A percentile compares a stretch with the other conserved stretches of the same genome.
Evolutionary conservation across 2,113 vertebrate species (phyloP).

Genomic region (Struthio camelus): DNA sequence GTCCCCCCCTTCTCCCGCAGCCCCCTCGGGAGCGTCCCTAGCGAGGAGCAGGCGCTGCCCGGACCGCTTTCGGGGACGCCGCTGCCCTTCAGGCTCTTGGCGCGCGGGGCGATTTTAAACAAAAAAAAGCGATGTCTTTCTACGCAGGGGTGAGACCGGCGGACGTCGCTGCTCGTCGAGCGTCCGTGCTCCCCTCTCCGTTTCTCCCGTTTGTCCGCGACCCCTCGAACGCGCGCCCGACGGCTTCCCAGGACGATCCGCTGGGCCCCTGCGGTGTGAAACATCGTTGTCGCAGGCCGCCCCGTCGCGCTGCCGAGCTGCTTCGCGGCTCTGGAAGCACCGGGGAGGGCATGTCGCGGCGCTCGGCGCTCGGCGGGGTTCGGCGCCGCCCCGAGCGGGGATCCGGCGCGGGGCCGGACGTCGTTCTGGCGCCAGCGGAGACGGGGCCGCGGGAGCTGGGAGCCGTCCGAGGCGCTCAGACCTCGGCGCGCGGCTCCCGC

Average conservation of each 20-base stretch:
- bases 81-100: neutral
- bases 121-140: neutral
- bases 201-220: constrained; percentile 55
- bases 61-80: neutral
- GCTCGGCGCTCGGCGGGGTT: no score
- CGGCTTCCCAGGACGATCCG: constrained; percentile 22
- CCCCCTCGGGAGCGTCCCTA: neutral
- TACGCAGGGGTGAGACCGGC: neutral
- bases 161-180: neutral
- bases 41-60: neutral
- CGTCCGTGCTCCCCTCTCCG: constrained; percentile 24
- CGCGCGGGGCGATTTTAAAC: neutral
- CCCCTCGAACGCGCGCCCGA: neutral
- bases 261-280: neutral
- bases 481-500: no score
- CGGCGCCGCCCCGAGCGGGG: no score
- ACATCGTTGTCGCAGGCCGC: constrained; percentile 17
- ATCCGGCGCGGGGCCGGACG: no score
- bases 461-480: no score
- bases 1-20: neutral
- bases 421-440: no score
- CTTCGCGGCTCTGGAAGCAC: no score
- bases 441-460: no score
- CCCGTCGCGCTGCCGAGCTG: no score
- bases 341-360: no score